phyloP scores from a whole-genome alignment of 1,140 invertebrate species.

The Drosophila watanabei region DNA sequence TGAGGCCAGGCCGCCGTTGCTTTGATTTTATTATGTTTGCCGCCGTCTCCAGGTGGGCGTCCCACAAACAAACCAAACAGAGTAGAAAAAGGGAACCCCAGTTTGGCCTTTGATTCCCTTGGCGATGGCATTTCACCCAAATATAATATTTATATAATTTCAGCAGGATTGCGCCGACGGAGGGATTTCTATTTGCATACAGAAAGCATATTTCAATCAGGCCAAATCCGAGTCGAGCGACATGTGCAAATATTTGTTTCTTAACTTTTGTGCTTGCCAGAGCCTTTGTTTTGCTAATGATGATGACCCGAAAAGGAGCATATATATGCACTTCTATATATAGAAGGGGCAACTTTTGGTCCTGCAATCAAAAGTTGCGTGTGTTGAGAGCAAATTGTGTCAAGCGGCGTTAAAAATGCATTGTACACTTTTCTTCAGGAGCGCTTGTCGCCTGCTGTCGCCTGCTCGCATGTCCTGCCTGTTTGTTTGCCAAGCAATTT shows the following conservation, averaged over 20 bases:
- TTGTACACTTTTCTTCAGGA: slow-evolving; percentile 29
- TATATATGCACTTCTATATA: background rate
- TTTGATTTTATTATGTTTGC: slow-evolving; percentile 69
- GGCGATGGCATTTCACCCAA: slow-evolving; percentile 16
- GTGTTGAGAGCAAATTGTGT: slow-evolving; percentile 39
- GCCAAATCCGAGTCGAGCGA: background rate
- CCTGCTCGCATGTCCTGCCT: slow-evolving; percentile 34
- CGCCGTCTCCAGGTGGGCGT: slow-evolving; percentile 27
- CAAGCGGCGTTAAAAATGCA: slow-evolving; percentile 61
- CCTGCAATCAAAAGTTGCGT: slow-evolving; percentile 53
- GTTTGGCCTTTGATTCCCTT: slow-evolving; percentile 20
- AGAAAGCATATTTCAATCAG: slow-evolving; percentile 45
- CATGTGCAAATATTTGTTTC: slow-evolving; percentile 47
- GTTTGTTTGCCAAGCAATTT: slow-evolving; percentile 71
- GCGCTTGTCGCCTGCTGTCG: slow-evolving; percentile 10
- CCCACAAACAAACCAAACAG: slow-evolving; percentile 1
- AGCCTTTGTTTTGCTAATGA: slow-evolving; percentile 44
- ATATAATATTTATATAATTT: slow-evolving; percentile 46
- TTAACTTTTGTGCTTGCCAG: slow-evolving; percentile 41
- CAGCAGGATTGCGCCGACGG: background rate
- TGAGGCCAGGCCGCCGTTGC: slow-evolving; percentile 59
- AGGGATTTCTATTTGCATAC: slow-evolving; percentile 32
- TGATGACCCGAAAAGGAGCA: slow-evolving; percentile 26
- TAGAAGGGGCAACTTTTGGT: slow-evolving; percentile 11
- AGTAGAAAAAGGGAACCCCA: background rate